phyloP scores from a whole-genome alignment of 2,888 invertebrate genomes.

The Scaptomyza reducta region DNA sequence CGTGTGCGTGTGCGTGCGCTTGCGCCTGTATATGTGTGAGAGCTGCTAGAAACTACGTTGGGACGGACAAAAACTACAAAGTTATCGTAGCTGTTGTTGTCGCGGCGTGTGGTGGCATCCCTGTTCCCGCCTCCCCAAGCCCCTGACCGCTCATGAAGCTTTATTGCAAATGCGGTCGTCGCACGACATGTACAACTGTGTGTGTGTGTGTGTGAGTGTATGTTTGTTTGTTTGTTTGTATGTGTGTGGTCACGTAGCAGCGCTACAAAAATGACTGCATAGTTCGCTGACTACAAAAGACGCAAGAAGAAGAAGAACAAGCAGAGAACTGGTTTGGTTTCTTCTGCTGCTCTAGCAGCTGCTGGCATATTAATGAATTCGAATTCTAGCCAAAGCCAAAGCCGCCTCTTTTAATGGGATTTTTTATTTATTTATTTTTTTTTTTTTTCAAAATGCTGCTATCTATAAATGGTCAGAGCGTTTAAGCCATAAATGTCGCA shows the following conservation, averaged over 20 bases:
- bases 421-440: slow-evolving; percentile 10
- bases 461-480: slow-evolving; percentile 58
- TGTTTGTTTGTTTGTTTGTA: slow-evolving; percentile 19
- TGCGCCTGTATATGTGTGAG: slow-evolving; percentile 24
- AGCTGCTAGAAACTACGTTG: slow-evolving; percentile 61
- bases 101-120: slow-evolving; percentile 72
- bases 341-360: slow-evolving; percentile 44
- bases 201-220: too few species aligned
- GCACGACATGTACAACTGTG: slow-evolving; percentile 42
- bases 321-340: slow-evolving; percentile 54
- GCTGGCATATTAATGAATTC: slow-evolving; percentile 63
- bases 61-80: slow-evolving; percentile 69
- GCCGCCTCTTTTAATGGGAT: slow-evolving; percentile 59
- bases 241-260: slow-evolving; percentile 72
- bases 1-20: slow-evolving; percentile 71
- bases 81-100: slow-evolving; percentile 35
- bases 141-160: slow-evolving; percentile 9
- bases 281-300: slow-evolving; percentile 49
- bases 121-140: slow-evolving; percentile 4
- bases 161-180: slow-evolving; percentile 69
- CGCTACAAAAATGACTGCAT: slow-evolving; percentile 68
- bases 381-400: slow-evolving; percentile 57
- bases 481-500: slow-evolving; percentile 58
- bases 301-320: slow-evolving; percentile 26
- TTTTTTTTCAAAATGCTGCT: slow-evolving; percentile 32